Base-by-base conservation (phyloP, 1,140 invertebrate genomes). In the Lordiphosa mommai region DNA sequence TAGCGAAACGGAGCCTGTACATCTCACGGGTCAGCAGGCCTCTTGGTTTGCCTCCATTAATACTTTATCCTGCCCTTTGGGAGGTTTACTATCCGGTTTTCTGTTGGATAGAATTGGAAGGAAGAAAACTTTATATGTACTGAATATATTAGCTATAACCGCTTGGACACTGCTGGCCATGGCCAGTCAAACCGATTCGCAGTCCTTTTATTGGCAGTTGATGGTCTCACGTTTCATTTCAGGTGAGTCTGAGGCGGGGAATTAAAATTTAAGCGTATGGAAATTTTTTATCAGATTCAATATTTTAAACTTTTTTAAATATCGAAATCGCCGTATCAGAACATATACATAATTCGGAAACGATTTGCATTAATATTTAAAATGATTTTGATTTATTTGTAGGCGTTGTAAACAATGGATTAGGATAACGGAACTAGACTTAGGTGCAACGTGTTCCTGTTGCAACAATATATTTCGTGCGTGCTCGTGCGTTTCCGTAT, bases 11-110 rank as follows among this genome's bases (percentile, higher is more conserved):
- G 65, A 86, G 12, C 5, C 48, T 1, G 72, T 77, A 1, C 41
- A 85, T 63, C 49, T 86, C 0, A 58, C 37, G n/a, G 4, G 4
- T 0, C 49, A 59, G n/a, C 70, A 88, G 37, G 61, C 64, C 2
- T 66, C 86, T 2, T 89, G 88, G 88, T 89, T 87, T 52, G 88
- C 88, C 13, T 72, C 88, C 2, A 65, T 89, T 0, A 86, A 86
- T 9, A 77, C 82, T 2, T 41, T 89, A n/a, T 67, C 82, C 2
- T 74, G 72, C 7, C 88, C 88, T 4, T 38, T 89, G 20, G 88
- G 88, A 4, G 86, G 85, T 0, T 16, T 89, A 0, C 36, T 89
- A 1, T 88, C 84, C 1, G 82, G 63, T 0, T 33, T 69, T 3
- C n/a, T 88, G 6, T 43, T 88, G 1, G 88, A 89, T 46, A 71